Conservation (phyloP, 2,113 vertebrate genomes). For the Sylvietta virens region DNA sequence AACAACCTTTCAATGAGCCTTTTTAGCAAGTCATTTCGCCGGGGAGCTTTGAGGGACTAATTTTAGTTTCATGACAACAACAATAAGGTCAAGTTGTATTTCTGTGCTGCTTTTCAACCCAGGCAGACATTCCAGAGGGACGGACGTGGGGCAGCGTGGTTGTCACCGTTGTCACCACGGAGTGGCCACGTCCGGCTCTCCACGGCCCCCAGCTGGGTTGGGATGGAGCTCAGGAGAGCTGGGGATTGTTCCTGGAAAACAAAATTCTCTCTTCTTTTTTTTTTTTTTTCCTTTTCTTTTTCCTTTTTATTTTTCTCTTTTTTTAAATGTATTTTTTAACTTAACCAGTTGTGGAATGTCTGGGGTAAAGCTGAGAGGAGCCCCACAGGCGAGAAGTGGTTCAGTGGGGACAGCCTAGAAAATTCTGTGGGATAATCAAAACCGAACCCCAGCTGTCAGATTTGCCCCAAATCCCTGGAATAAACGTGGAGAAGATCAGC, state of each 20-base stretch:
- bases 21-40: neutral
- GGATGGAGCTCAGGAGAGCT: neutral
- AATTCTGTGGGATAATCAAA: neutral
- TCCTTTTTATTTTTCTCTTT: no score
- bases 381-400: accelerated
- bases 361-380: neutral
- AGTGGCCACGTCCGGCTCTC: neutral
- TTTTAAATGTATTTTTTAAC: neutral
- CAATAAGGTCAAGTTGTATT: conserved; percentile 58
- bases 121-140: neutral
- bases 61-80: conserved; percentile 53
- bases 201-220: neutral
- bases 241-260: neutral
- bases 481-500: neutral
- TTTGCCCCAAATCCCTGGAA: neutral
- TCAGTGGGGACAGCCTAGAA: neutral
- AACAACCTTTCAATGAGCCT: conserved; percentile 42
- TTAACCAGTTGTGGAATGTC: neutral
- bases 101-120: conserved; percentile 18
- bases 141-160: neutral
- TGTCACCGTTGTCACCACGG: neutral
- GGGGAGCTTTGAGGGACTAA: conserved; percentile 29
- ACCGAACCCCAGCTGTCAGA: neutral
- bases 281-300: no score
- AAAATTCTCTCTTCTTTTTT: neutral